Base-by-base conservation (phyloP, 2,888 invertebrate species). In the Leptinotarsa peninsularis region DNA sequence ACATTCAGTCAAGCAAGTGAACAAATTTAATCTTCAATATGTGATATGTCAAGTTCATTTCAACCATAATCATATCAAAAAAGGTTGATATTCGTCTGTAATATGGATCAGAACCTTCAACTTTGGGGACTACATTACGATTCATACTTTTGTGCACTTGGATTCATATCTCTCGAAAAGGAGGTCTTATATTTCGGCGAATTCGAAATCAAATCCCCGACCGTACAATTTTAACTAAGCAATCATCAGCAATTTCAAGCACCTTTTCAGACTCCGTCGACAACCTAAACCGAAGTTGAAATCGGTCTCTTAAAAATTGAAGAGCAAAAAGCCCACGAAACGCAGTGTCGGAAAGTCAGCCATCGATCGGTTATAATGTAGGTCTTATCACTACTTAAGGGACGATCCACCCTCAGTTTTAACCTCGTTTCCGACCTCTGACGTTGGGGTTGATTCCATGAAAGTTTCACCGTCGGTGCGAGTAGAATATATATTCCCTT, bases 341-440 rank as follows among this genome's bases (percentile, higher is more conserved):
- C 10, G 23, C 21, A 58, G 23, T 23, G 13, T 23, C 21, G 23
- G 58, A 21, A 58, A 18, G 15, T 58, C 23, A 58, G 58, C 23
- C 21, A 58, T 58, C 58, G 58, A 58, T 4, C 58, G 58, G 23
- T 21, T 23, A 23, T 58, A 58, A 58, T 58, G 58, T 58, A 23
- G 58, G 58, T 58, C 58, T 58, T 58, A 58, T 58, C 58, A 58
- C 58, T 58, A 23, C 58, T 58, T 58, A 58, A 58, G 58, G 58
- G 23, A 23, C 58, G 23, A 58, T 58, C 58, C 58, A 58, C 58
- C 58, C 58, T 4, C 58, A 58, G 58, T 21, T 58, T 58, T 58
- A 58, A 23, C 58, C 58, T 58, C 58, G 58, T 58, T 58, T 58
- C 58, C 58, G 58, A 58, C 58, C 58, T 58, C 58, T 58, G 58